Evolutionary conservation across 2,888 invertebrate genomes (phyloP).

Genomic region (Stenichneumon culpator): DNA sequence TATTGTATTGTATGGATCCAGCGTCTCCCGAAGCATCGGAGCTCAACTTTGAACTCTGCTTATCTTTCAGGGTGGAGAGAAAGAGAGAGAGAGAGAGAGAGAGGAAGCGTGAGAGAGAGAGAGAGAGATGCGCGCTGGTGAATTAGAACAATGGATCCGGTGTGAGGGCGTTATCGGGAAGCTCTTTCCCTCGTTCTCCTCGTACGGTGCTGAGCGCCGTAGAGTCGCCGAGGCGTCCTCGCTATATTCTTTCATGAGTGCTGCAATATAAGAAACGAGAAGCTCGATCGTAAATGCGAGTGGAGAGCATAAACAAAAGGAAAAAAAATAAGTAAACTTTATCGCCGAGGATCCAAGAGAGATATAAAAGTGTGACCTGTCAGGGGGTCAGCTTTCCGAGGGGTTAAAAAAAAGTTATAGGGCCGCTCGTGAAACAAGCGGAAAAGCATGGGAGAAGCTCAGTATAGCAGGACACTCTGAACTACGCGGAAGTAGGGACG

Average conservation of each 20-base stretch:
- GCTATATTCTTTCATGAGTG: conserved; percentile 30
- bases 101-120: neutral
- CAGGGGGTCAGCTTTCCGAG: neutral
- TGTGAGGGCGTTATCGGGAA: conserved; percentile 56
- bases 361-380: conserved; percentile 12
- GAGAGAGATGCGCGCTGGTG: conserved; percentile 33
- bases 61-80: conserved; percentile 33
- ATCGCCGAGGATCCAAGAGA: neutral
- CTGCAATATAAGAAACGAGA: conserved; percentile 36
- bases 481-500: neutral
- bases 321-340: neutral
- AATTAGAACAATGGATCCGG: conserved; percentile 61
- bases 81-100: neutral
- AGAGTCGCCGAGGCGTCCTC: conserved; percentile 46
- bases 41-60: conserved; percentile 61
- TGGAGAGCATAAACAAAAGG: conserved; percentile 1
- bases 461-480: too few relatives aligned
- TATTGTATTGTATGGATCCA: conserved; percentile 2
- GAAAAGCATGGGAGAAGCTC: neutral
- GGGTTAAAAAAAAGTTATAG: neutral
- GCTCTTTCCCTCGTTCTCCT: conserved; percentile 5
- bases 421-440: too few relatives aligned
- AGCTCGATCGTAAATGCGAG: conserved; percentile 37
- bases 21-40: conserved; percentile 20
- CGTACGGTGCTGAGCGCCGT: conserved; percentile 43